Conservation (phyloP, 2,888 invertebrate species). For the Chrysomela aeneicollis region DNA sequence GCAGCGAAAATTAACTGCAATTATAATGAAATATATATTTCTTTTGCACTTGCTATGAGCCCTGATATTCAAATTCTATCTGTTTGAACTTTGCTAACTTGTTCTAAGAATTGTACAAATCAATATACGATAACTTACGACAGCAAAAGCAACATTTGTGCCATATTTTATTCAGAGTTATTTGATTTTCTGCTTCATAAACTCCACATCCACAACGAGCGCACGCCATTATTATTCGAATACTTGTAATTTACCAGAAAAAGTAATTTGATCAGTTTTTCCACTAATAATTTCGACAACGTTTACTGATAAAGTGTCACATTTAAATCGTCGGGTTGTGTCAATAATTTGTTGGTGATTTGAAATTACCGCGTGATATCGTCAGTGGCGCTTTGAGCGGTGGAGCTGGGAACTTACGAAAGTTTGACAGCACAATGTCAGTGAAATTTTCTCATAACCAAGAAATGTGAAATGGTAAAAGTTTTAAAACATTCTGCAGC, state of each 20-base stretch:
- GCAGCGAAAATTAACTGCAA: neutral
- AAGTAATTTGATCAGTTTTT: neutral
- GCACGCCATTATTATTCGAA: conserved; percentile 42
- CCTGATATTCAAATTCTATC: too few species aligned
- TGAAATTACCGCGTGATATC: conserved; percentile 30
- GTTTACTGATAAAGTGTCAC: neutral
- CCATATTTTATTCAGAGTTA: conserved; percentile 52
- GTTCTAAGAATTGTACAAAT: too few species aligned
- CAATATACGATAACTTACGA: conserved; percentile 43
- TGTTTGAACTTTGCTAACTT: too few species aligned
- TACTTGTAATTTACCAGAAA: neutral
- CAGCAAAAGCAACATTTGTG: conserved; percentile 51
- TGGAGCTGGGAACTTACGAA: conserved; percentile 26
- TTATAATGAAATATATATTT: too few species aligned
- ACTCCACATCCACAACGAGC: conserved; percentile 49
- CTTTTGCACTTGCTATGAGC: too few species aligned
- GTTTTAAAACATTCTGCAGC: conserved; percentile 36
- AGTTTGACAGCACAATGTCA: conserved; percentile 36
- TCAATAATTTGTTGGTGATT: conserved; percentile 9
- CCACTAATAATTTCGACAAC: neutral
- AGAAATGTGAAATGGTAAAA: conserved; percentile 43
- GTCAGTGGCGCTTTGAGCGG: conserved; percentile 36
- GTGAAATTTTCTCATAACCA: conserved; percentile 52
- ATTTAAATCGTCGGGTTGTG: too few species aligned
- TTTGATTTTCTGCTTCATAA: conserved; percentile 46